phyloP scores from a whole-genome alignment of 1,140 invertebrate species.

The Drosophila rhopaloa region DNA sequence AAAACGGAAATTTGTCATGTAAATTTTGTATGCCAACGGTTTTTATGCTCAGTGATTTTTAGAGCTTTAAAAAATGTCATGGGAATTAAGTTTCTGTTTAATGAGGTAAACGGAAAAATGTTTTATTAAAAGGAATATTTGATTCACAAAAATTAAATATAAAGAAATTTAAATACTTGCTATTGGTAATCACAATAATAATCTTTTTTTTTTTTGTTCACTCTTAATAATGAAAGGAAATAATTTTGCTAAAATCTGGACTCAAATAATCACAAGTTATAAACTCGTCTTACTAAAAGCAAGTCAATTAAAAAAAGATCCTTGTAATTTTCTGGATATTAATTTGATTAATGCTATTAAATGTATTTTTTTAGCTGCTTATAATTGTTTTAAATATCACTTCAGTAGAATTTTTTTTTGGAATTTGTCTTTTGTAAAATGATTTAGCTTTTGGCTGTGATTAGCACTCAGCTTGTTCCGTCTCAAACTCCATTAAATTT shows the following conservation, averaged over 20 bases:
- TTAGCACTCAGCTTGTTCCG: background rate
- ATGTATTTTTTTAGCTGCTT: background rate
- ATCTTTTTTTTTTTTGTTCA: no score
- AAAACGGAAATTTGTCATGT: constrained; percentile 59
- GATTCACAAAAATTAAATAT: background rate
- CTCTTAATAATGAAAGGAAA: no score
- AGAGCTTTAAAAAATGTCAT: constrained; percentile 13
- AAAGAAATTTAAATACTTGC: no score
- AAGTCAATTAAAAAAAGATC: background rate
- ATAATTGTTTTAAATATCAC: background rate
- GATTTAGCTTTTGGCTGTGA: background rate
- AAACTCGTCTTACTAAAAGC: background rate
- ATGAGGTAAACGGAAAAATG: background rate
- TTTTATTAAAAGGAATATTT: background rate
- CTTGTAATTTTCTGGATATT: background rate
- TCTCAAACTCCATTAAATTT: background rate
- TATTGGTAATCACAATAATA: no score
- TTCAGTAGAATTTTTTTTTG: background rate
- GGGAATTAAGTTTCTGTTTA: background rate
- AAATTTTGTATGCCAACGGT: constrained; percentile 41
- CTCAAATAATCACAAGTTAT: no score
- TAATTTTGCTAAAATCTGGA: no score
- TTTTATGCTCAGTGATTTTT: constrained; percentile 29
- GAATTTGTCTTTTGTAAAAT: background rate
- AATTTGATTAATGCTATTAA: background rate